phyloP scores from a whole-genome alignment of 2,113 vertebrate genomes.

The Pseudopipra pipra region DNA sequence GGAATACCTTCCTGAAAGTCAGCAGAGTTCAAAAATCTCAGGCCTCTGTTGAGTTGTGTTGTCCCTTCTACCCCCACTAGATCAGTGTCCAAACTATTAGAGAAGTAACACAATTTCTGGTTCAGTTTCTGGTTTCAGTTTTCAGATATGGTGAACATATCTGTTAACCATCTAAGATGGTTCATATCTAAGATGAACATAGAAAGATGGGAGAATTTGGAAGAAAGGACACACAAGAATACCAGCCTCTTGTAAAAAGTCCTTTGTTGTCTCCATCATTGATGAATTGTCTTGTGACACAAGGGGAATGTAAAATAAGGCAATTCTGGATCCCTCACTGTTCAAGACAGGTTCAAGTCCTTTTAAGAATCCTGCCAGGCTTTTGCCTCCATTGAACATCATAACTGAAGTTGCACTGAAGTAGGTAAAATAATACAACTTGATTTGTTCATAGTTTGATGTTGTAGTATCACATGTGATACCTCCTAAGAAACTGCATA shows the following conservation, averaged over 20 bases:
- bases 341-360: background rate
- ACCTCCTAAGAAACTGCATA: background rate
- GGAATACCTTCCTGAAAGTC: background rate
- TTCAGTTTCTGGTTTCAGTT: background rate
- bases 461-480: background rate
- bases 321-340: background rate
- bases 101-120: background rate
- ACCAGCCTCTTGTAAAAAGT: background rate
- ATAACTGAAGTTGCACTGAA: background rate
- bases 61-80: accelerated
- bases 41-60: background rate
- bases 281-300: background rate
- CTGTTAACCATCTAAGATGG: no score
- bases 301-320: background rate
- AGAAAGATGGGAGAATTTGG: background rate
- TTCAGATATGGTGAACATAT: background rate
- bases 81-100: background rate
- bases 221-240: background rate
- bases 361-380: background rate
- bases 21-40: background rate
- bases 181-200: background rate
- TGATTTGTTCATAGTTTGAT: background rate
- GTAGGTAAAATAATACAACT: background rate
- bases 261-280: background rate
- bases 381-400: background rate